Base-by-base conservation (phyloP, 1,140 invertebrate genomes). In the Drosophila dunni region DNA sequence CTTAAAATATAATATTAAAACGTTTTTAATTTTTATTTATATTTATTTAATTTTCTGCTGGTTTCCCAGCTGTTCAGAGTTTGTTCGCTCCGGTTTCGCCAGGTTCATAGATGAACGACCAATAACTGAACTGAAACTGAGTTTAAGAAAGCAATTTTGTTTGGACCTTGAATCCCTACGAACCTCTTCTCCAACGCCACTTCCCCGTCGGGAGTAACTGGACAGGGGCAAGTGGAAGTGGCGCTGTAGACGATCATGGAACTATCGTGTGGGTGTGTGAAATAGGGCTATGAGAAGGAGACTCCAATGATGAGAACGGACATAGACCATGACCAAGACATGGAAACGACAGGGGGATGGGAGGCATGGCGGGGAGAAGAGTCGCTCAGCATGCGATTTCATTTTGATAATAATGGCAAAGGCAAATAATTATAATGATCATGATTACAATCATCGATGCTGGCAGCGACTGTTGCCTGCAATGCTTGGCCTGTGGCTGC, bases 321-420 rank as follows among this genome's bases (percentile, higher is more conserved):
- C 67, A 56, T 53, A 77, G 64, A 71, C 71, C 0, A 4, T 29
- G 66, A 13, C 15, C 7, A 58, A 7, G 7, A 36, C 6, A 29
- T 29, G 24, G 24, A 1, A 1, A 24, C 1, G 24, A 24, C 1
- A 24, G 24, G 24, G 24, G 24, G 24, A 29, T 29, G 3, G 24
- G 24, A 29, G 24, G 24, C 24, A 29, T 5, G 24, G 6, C n/a
- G 38, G 10, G 34, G 11, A n/a, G 11, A 7, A 1, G 29, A 20
- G 33, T 8, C 17, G 42, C 13, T 54, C 68, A 65, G 81, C 80
- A 80, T 78, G 83, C 84, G 84, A 88, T 88, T 88, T 71, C 84
- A 88, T 88, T 88, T 88, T 88, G 84, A 88, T 89, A 88, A 88
- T 88, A 89, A 89, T 88, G 80, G 70, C 79, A 85, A 76, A 88